Evolutionary conservation across 2,797 vertebrate species (phyloP).

Genomic region (Typhlichthys subterraneus): DNA sequence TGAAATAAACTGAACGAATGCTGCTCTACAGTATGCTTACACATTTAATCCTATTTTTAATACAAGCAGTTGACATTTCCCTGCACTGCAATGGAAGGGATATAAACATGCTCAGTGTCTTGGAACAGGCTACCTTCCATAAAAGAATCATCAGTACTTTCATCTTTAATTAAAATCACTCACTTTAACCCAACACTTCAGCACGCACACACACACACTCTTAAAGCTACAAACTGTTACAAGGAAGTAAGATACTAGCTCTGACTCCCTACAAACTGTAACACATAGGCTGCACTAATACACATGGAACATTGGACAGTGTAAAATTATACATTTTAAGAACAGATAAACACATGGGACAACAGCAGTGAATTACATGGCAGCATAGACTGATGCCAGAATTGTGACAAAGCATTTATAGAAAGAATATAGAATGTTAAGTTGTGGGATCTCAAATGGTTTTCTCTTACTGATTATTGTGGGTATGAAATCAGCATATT

Average conservation of each 20-base stretch:
- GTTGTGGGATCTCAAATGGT: neutral
- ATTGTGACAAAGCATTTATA: too few relatives aligned
- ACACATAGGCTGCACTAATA: neutral
- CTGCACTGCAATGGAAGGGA: too few relatives aligned
- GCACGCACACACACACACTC: neutral
- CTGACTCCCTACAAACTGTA: constrained; percentile 57
- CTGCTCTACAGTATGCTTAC: neutral
- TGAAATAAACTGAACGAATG: too few relatives aligned
- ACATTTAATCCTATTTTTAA: neutral
- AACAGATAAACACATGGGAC: constrained; percentile 50
- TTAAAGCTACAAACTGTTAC: neutral
- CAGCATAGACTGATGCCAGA: too few relatives aligned
- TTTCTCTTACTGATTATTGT: neutral
- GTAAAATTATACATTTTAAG: too few relatives aligned
- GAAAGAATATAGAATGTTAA: too few relatives aligned
- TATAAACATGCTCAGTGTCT: neutral
- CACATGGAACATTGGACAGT: neutral
- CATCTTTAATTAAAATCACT: constrained; percentile 75
- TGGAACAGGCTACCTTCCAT: constrained; percentile 60
- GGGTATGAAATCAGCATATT: constrained; percentile 5
- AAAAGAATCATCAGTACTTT: constrained; percentile 72
- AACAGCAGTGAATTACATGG: constrained; percentile 34
- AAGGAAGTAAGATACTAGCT: constrained; percentile 24
- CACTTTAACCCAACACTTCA: constrained; percentile 44
- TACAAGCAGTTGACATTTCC: too few relatives aligned